Base-by-base conservation (phyloP, 2,113 vertebrate genomes). In the Cacatua alba region DNA sequence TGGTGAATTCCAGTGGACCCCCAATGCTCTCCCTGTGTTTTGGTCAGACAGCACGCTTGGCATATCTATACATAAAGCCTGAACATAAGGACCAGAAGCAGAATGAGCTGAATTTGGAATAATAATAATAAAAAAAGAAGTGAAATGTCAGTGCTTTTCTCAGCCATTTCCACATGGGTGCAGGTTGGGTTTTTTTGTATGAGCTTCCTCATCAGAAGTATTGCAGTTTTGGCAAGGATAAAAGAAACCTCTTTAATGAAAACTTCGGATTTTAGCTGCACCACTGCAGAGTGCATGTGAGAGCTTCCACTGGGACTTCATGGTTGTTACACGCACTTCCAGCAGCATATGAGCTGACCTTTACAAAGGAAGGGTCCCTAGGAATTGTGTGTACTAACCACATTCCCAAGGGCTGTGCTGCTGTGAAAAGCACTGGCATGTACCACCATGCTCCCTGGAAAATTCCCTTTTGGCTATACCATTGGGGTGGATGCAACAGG, bases 131-230 rank as follows among this genome's bases (percentile, higher is more conserved):
- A 77, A 76, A 31, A 8, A 55, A 23, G 8, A 59, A 59, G 17
- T 60, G 70, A 92, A 94, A 67, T 81, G 63, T 86, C 88, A 88
- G 20, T 84, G 62, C 74, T 82, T 96, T 52, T 90, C n/a, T 70
- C n/a, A 70, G 25, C 28, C n/a, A 44, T 82, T 93, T 89, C 52
- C 33, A 72, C 14, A 10, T 25, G 41, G 11, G 24, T 86, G 46
- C 51, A 55, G 68, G 25, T 63, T 53, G n/a, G 2, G 0, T 1
- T 71, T 85, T 82, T 82, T 84, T 23, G 3, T 72, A 24, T 10
- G 8, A 74, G 10, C 28, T 87, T 85, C 19, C 21, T 20, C 9
- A 6, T 69, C 8, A 81, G 6, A 15, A 19, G 2, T 49, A 33
- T 23, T 75, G 60, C 8, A 59, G 6, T 88, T 77, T 60, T 64